These are phyloP conservation scores for Choristoneura fumiferana DNA, from an alignment of 1,140 invertebrate genomes.

Conservation along the genomic window DNA sequence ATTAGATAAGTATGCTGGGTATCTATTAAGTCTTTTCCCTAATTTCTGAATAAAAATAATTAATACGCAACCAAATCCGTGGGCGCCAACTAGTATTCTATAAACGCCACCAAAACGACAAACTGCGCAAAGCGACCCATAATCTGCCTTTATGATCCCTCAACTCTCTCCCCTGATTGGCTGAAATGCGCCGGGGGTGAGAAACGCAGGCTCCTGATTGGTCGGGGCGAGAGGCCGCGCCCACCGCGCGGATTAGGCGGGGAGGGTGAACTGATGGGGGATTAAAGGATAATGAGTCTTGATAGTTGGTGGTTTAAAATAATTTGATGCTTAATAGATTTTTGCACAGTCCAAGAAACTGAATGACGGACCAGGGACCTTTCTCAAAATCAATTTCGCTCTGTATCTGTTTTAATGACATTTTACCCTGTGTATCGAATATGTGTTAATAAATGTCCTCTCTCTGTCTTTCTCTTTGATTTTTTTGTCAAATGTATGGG, in stretches of 20 bases:
- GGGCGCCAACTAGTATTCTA: conserved; percentile 26
- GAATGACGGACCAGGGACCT: too few relatives aligned
- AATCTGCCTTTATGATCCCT: conserved; percentile 57
- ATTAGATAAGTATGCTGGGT: too few relatives aligned
- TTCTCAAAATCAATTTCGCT: not conserved
- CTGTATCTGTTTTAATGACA: not conserved
- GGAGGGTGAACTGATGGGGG: conserved; percentile 31
- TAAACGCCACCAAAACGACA: conserved; percentile 45
- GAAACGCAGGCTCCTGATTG: conserved; percentile 41
- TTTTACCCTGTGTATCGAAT: not conserved
- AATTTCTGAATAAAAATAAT: too few relatives aligned
- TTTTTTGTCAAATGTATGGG: too few relatives aligned
- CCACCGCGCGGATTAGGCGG: conserved; percentile 48
- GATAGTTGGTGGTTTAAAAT: conserved; percentile 39
- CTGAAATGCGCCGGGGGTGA: conserved; percentile 31
- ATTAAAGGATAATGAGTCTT: conserved; percentile 31
- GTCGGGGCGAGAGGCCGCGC: conserved; percentile 36
- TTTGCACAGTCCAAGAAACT: not conserved
- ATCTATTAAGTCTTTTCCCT: too few relatives aligned
- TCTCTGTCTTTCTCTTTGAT: too few relatives aligned
- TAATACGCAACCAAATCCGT: too few relatives aligned
- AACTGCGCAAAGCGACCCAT: conserved; percentile 57
- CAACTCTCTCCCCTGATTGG: conserved; percentile 54
- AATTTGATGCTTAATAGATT: conserved; percentile 11
- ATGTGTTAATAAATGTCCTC: too few relatives aligned